A percentile compares a stretch with the other conserved stretches of the same genome.
These are phyloP conservation scores for Unio pictorum DNA, from an alignment of 2,888 invertebrate genomes.

Conservation along the genomic window DNA sequence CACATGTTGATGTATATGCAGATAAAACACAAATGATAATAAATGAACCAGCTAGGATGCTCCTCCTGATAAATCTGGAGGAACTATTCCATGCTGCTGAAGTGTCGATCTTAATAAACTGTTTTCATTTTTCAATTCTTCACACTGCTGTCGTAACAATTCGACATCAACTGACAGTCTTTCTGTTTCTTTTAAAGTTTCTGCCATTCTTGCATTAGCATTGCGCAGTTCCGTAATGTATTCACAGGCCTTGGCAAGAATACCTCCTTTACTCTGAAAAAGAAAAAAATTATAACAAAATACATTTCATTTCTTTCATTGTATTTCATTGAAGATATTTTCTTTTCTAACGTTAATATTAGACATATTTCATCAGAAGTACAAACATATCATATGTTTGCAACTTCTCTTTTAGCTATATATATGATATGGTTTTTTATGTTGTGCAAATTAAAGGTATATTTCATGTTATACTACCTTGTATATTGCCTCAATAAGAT, in stretches of 20 bases:
- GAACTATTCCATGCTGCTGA: constrained; percentile 78
- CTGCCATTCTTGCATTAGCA: constrained; percentile 82
- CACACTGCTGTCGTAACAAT: constrained; percentile 80
- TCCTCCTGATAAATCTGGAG: constrained; percentile 43
- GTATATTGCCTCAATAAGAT: too few species aligned
- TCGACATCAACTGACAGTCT: constrained; percentile 81
- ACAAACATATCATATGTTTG: too few species aligned
- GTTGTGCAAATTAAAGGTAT: not conserved
- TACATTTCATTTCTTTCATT: not conserved
- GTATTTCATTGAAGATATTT: too few species aligned
- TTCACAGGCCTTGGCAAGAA: constrained; percentile 95
- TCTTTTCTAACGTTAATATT: too few species aligned
- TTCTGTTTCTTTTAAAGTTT: constrained; percentile 81
- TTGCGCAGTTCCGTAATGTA: constrained; percentile 89
- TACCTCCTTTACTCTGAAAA: constrained; percentile 91
- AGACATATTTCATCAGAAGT: too few species aligned
- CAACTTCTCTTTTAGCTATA: not conserved
- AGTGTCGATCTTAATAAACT: constrained; percentile 79
- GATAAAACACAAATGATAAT: too few species aligned
- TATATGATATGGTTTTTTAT: not conserved
- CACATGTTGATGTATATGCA: too few species aligned
- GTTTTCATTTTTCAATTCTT: constrained; percentile 85
- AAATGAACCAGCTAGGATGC: not conserved
- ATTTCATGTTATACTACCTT: not conserved
- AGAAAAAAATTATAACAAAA: constrained; percentile 17